Percentiles rank a stretch among this genome's conserved stretches.
Conservation (phyloP, 2,113 vertebrate genomes). For the Gobio gobio region DNA sequence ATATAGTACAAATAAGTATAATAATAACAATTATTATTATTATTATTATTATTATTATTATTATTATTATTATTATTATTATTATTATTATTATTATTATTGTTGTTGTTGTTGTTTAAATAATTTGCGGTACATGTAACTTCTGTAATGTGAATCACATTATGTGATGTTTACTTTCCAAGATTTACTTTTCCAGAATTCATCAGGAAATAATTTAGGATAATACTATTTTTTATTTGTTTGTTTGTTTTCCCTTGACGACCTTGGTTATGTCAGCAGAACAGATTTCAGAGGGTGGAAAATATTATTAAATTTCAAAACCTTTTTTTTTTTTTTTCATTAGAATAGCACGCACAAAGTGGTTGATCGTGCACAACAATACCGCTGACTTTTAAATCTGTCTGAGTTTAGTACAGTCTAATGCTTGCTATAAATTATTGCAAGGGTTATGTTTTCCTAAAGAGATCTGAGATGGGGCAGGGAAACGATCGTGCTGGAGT, state of each 20-base stretch:
- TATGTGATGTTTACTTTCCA: too few relatives aligned
- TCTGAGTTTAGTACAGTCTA: not conserved
- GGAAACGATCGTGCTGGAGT: not conserved
- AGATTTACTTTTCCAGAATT: not conserved
- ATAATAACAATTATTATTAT: too few relatives aligned
- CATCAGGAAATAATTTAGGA: not conserved
- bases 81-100: too few relatives aligned
- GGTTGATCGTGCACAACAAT: not conserved
- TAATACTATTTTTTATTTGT: not conserved
- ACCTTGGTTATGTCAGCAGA: not conserved
- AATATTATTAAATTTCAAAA: not conserved
- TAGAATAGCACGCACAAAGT: not conserved
- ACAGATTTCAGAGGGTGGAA: not conserved
- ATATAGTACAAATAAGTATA: too few relatives aligned
- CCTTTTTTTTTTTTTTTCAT: not conserved
- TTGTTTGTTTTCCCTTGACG: not conserved
- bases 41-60: too few relatives aligned
- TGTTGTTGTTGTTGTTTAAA: too few relatives aligned
- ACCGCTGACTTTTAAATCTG: conserved; percentile 21
- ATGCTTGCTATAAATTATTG: not conserved
- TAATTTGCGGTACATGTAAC: too few relatives aligned
- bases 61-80: too few relatives aligned
- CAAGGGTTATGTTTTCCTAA: not conserved
- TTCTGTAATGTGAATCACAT: too few relatives aligned
- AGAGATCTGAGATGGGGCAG: not conserved